Conservation (phyloP, 2,113 vertebrate species). For the Raja brachyura region DNA sequence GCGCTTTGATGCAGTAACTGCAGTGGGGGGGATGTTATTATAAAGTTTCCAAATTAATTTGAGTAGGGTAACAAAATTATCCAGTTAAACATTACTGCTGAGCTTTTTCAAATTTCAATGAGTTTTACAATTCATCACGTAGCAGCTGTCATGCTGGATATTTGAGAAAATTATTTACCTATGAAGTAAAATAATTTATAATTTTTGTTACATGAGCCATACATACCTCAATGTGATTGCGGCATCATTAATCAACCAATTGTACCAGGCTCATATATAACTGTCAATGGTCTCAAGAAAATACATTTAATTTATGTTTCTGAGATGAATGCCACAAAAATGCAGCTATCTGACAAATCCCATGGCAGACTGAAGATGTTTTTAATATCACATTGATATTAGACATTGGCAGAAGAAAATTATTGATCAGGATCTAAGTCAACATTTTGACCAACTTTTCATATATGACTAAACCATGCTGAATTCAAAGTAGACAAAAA, state of each 20-base stretch:
- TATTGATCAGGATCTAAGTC: neutral
- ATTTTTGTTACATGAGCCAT: neutral
- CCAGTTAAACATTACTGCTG: neutral
- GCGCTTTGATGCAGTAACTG: neutral
- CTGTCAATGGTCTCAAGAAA: neutral
- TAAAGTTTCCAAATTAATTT: neutral
- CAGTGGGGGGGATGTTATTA: neutral
- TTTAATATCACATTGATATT: neutral
- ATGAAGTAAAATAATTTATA: neutral
- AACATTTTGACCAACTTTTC: neutral
- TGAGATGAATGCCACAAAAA: neutral
- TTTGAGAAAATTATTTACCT: neutral
- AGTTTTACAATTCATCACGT: neutral
- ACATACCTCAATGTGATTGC: neutral
- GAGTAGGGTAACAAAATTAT: neutral
- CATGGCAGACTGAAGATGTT: neutral
- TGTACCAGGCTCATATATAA: neutral
- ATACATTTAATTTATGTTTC: neutral
- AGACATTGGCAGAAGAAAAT: neutral
- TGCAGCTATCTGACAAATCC: neutral
- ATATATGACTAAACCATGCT: neutral
- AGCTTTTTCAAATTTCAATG: neutral
- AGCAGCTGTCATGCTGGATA: neutral
- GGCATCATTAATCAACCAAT: neutral
- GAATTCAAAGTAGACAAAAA: neutral